Base-by-base conservation (phyloP, 2,888 invertebrate genomes). In the Julus scandinavius region DNA sequence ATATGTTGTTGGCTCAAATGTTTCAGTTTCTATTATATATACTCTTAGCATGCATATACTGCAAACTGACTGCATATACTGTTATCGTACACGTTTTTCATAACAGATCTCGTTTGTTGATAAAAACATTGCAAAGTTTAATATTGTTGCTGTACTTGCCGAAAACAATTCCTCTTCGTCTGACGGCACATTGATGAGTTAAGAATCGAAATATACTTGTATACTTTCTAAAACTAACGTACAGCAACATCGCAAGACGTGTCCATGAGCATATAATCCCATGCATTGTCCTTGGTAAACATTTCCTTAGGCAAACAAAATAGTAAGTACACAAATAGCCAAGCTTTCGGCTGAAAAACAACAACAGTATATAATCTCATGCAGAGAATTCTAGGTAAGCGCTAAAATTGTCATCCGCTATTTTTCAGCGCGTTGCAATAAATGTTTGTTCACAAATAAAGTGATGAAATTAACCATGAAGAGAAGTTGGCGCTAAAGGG, bases 381-480 rank as follows among this genome's bases (percentile, higher is more conserved):
- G 20, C 63, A 63, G 5, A n/a, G 20, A 20, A 20, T 63, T 63
- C 63, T n/a, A 20, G 20, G 20, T 20, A 20, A 20, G n/a, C 5
- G 20, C 72, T 72, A 72, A 29, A 72, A 20, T 29, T 72, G 72
- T 72, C 72, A 72, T 72, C 29, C 72, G 20, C 29, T 17, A 29
- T 29, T 72, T 72, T 72, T 63, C 20, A 0, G 72, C 7, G 72
- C 29, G 29, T 29, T 11, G n/a, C 72, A 29, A 29, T 72, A 72
- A 72, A 72, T 11, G n/a, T 72, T 29, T 29, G 20, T 2, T 20
- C 72, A 72, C 72, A 72, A 72, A 72, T 72, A 72, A 72, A 72
- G 72, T 72, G 72, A 72, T 72, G 72, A 72, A 72, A 72, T 72
- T 72, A 20, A 72, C 72, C 29, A 72, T 72, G 29, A 20, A 11